These are phyloP conservation scores for Agapornis canus DNA, from an alignment of 2,797 vertebrate species.

Conservation along the genomic window DNA sequence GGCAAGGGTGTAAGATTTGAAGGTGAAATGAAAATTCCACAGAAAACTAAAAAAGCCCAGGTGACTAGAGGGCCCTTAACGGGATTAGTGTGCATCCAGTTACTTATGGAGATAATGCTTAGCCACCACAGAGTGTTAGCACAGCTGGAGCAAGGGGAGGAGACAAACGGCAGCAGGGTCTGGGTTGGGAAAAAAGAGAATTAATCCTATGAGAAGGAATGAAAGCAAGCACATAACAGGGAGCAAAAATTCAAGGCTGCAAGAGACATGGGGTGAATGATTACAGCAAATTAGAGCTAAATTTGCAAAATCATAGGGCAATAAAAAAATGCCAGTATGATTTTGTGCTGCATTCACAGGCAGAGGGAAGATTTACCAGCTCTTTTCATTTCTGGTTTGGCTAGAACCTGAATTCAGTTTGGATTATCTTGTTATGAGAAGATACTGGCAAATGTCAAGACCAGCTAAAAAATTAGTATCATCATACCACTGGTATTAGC, in stretches of 20 bases:
- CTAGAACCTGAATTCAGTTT: background rate
- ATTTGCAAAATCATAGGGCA: background rate
- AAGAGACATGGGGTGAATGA: background rate
- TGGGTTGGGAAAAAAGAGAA: background rate
- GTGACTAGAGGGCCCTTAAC: background rate
- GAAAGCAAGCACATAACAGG: background rate
- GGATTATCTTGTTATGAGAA: background rate
- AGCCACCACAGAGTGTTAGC: background rate
- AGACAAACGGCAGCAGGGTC: background rate
- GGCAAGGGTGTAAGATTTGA: background rate
- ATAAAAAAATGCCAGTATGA: background rate
- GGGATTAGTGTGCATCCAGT: background rate
- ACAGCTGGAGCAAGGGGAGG: background rate
- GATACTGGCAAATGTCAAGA: background rate
- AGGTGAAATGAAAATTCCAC: slow-evolving; percentile 16
- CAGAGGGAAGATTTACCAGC: background rate
- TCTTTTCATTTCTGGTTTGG: background rate
- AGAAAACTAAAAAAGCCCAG: background rate
- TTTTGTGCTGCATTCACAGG: background rate
- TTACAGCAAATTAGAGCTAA: background rate
- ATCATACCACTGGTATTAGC: background rate
- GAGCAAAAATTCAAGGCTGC: background rate
- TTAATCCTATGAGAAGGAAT: background rate
- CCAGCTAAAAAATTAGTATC: background rate
- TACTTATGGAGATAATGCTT: slow-evolving; percentile 5